Percentiles rank a stretch among this genome's conserved stretches.
These are phyloP conservation scores for Sciurus vulgaris DNA, from an alignment of 2,797 vertebrate species.

Conservation along the genomic window DNA sequence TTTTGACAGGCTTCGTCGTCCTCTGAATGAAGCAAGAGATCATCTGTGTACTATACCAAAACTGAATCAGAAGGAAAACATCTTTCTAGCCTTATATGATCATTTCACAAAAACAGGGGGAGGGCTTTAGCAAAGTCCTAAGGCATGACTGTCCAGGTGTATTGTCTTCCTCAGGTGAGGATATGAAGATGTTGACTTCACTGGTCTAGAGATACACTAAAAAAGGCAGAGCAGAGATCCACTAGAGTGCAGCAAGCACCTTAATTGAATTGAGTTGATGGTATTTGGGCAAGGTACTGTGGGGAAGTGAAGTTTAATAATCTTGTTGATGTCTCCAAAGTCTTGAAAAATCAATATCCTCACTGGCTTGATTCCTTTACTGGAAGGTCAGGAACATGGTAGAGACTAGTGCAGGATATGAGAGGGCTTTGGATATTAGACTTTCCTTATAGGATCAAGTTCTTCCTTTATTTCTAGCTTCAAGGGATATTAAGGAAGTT, in stretches of 20 bases:
- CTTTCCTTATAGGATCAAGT: background rate
- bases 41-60: background rate
- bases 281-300: background rate
- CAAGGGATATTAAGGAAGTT: background rate
- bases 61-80: background rate
- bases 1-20: background rate
- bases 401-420: background rate
- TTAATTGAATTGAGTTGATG: background rate
- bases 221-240: background rate
- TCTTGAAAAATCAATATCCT: conserved; percentile 1
- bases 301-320: background rate
- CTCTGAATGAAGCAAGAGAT: background rate
- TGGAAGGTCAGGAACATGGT: background rate
- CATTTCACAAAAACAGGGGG: background rate
- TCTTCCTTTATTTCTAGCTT: background rate
- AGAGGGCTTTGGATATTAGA: background rate
- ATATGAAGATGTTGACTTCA: background rate
- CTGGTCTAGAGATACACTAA: background rate
- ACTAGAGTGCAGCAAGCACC: background rate
- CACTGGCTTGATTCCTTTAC: conserved; percentile 22
- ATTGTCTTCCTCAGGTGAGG: background rate
- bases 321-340: background rate
- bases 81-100: background rate
- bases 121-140: background rate
- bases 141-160: background rate